Evolutionary conservation across 2,113 vertebrate genomes (phyloP).

Genomic region (Hylia prasina): DNA sequence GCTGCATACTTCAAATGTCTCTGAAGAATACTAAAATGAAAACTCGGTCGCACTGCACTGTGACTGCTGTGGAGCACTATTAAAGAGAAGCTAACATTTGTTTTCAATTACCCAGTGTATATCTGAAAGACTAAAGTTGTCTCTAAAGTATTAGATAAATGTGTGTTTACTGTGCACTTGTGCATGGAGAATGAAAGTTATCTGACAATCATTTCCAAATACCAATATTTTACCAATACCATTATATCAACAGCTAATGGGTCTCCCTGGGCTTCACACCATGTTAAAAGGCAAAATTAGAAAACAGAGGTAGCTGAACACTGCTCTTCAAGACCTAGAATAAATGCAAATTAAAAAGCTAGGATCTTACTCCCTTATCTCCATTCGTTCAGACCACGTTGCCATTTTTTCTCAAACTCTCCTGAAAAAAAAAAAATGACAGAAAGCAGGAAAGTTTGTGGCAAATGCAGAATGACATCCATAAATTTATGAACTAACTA

Average conservation of each 20-base stretch:
- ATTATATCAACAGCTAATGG: not conserved
- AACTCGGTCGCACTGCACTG: not conserved
- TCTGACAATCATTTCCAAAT: not conserved
- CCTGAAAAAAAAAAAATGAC: not conserved
- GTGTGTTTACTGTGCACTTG: not conserved
- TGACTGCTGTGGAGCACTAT: not conserved
- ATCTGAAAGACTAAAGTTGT: not conserved
- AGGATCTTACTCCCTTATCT: not conserved
- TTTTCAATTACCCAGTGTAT: not conserved
- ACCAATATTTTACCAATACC: not conserved
- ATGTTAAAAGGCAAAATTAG: not conserved
- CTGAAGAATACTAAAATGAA: not conserved
- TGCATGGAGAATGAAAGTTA: not conserved
- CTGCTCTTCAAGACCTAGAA: not conserved
- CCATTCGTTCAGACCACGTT: not conserved
- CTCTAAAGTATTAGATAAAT: not conserved
- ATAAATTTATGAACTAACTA: not conserved
- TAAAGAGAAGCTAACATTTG: slow-evolving; percentile 25
- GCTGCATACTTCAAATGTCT: not conserved
- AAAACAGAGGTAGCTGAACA: not conserved
- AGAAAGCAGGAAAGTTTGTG: not conserved
- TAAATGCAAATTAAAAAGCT: not conserved
- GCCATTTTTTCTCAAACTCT: not conserved
- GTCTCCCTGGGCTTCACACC: not conserved
- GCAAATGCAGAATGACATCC: not conserved